Conservation (phyloP, 37 sponge, comb jelly and placozoan genomes). For the Halisarca cf. caerulea region DNA sequence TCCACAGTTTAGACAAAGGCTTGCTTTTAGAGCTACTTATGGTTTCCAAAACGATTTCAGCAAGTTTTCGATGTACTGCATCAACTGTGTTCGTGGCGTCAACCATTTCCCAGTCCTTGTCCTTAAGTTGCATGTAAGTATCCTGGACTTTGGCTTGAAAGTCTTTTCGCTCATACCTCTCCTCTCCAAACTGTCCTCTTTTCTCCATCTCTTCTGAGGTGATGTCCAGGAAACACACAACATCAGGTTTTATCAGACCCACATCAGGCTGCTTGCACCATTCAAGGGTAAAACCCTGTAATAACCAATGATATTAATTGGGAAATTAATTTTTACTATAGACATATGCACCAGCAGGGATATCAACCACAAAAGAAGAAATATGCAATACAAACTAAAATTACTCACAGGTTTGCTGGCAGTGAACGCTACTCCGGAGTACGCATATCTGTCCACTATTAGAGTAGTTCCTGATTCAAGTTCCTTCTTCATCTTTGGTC, state of each 20-base stretch:
- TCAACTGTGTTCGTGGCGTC: constrained; percentile 65
- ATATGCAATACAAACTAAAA: too few species aligned
- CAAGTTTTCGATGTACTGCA: constrained; percentile 51
- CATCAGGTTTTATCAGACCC: constrained; percentile 80
- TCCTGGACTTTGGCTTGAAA: constrained; percentile 66
- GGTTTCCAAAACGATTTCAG: constrained; percentile 18
- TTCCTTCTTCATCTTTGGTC: constrained; percentile 49
- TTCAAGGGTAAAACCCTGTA: constrained; percentile 58
- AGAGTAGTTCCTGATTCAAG: constrained; percentile 68
- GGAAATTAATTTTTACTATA: neutral
- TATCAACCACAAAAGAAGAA: too few species aligned
- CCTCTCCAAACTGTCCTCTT: constrained; percentile 72
- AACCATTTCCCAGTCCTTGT: constrained; percentile 53
- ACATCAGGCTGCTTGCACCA: constrained; percentile 86
- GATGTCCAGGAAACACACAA: constrained; percentile 74
- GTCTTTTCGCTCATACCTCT: constrained; percentile 75
- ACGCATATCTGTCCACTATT: constrained; percentile 93
- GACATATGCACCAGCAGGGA: too few species aligned
- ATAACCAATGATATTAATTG: neutral
- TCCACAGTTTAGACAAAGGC: constrained; percentile 58
- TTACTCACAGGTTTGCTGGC: constrained; percentile 77
- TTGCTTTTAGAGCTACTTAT: neutral
- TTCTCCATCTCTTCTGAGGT: constrained; percentile 53
- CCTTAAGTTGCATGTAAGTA: constrained; percentile 51
- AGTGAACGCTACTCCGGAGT: constrained; percentile 92